A percentile compares a stretch with the other conserved stretches of the same genome.
Conservation (phyloP, 2,888 invertebrate genomes). For the Ypsolopha sequella region DNA sequence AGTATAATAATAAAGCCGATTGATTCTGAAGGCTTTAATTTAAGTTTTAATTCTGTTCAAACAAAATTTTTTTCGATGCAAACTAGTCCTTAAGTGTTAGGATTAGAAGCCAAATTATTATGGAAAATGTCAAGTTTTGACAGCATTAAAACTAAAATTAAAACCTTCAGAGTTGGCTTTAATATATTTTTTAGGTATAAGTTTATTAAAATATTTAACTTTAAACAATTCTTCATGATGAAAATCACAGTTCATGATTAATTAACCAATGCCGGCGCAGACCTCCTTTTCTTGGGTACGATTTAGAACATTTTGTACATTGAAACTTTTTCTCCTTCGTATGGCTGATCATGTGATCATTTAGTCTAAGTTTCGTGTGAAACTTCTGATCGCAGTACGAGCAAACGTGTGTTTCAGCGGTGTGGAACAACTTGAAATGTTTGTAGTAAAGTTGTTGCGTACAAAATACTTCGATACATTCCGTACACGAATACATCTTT, state of each 20-base stretch:
- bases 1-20: too few species aligned
- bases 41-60: too few species aligned
- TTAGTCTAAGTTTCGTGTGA: constrained; percentile 35
- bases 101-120: too few species aligned
- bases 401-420: constrained; percentile 19
- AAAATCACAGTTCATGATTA: constrained; percentile 47
- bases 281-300: constrained; percentile 51
- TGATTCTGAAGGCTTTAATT: too few species aligned
- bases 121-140: too few species aligned
- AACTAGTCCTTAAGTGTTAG: too few species aligned
- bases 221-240: constrained; percentile 6
- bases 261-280: constrained; percentile 56
- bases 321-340: constrained; percentile 61
- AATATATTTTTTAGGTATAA: too few species aligned
- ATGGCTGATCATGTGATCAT: constrained; percentile 63
- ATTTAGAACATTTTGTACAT: constrained; percentile 60
- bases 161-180: too few species aligned
- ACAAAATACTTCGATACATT: constrained; percentile 20
- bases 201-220: too few species aligned
- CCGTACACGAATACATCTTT: constrained; percentile 17
- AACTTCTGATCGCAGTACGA: constrained; percentile 50
- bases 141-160: too few species aligned
- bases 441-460: constrained; percentile 13
- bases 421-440: constrained; percentile 19
- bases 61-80: too few species aligned